Percentiles rank a stretch among this genome's conserved stretches.
Evolutionary conservation across 2,113 vertebrate genomes (phyloP).

Genomic region (Cygnus buccinator): DNA sequence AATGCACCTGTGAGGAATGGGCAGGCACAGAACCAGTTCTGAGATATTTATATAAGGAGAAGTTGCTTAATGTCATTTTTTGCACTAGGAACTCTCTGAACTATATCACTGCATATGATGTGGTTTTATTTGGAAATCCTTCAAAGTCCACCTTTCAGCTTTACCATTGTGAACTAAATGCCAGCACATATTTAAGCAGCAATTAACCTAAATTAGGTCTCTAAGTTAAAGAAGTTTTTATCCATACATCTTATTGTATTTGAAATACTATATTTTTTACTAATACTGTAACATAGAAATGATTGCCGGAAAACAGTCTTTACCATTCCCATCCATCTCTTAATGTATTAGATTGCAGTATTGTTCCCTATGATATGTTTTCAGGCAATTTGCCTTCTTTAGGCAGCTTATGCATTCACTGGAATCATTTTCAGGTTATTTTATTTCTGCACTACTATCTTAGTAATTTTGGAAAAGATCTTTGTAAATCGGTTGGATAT

Average conservation of each 20-base stretch:
- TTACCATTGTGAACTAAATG: neutral
- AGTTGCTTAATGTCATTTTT: neutral
- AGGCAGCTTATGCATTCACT: neutral
- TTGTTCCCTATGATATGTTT: neutral
- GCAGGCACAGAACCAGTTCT: neutral
- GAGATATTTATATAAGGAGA: neutral
- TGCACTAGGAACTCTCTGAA: neutral
- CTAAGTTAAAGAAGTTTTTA: neutral
- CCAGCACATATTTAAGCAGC: neutral
- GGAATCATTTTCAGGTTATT: neutral
- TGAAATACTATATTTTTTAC: neutral
- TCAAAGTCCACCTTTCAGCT: neutral
- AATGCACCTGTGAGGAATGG: neutral
- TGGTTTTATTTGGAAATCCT: neutral
- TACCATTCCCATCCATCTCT: neutral
- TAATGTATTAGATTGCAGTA: neutral
- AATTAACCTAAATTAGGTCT: neutral
- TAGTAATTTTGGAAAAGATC: neutral
- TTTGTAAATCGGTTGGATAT: neutral
- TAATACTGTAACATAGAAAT: neutral
- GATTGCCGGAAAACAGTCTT: neutral
- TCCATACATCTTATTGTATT: neutral
- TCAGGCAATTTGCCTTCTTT: neutral
- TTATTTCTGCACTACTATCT: neutral
- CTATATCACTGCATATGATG: neutral